phyloP scores from a whole-genome alignment of 2,797 vertebrate species.

The Lemur catta region DNA sequence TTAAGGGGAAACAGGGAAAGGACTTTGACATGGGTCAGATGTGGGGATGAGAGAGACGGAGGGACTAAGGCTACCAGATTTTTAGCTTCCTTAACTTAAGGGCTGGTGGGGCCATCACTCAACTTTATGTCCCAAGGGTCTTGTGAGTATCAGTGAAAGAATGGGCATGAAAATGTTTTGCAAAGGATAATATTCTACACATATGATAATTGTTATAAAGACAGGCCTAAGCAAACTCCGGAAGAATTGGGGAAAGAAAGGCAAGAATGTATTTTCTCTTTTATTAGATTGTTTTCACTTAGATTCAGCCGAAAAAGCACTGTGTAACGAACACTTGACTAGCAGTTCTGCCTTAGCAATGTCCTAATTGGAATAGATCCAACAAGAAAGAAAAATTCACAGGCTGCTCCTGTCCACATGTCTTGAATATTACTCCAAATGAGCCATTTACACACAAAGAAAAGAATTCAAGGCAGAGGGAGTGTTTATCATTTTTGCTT shows the following conservation, averaged over 20 bases:
- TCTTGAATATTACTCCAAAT: constrained; percentile 51
- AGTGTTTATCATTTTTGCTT: constrained; percentile 32
- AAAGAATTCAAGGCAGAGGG: constrained; percentile 36
- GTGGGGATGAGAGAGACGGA: neutral
- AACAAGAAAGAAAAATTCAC: constrained; percentile 58
- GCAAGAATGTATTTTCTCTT: constrained; percentile 32
- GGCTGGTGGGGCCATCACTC: neutral
- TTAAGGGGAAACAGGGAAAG: neutral
- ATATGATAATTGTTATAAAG: constrained; percentile 5
- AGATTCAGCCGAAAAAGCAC: neutral
- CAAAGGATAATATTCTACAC: neutral
- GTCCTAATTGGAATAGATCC: constrained; percentile 65
- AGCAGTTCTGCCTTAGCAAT: neutral
- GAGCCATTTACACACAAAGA: constrained; percentile 58
- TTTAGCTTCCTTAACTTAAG: neutral
- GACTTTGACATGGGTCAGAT: neutral
- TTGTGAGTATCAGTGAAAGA: neutral
- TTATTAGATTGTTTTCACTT: constrained; percentile 50
- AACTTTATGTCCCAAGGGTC: neutral
- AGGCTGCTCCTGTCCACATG: constrained; percentile 36
- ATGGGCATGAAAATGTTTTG: neutral
- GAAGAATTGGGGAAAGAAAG: neutral
- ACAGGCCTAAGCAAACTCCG: neutral
- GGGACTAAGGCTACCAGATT: neutral
- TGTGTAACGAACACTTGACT: constrained; percentile 10